Base-by-base conservation (phyloP, 1,140 invertebrate genomes). In the Anoplophora glabripennis region DNA sequence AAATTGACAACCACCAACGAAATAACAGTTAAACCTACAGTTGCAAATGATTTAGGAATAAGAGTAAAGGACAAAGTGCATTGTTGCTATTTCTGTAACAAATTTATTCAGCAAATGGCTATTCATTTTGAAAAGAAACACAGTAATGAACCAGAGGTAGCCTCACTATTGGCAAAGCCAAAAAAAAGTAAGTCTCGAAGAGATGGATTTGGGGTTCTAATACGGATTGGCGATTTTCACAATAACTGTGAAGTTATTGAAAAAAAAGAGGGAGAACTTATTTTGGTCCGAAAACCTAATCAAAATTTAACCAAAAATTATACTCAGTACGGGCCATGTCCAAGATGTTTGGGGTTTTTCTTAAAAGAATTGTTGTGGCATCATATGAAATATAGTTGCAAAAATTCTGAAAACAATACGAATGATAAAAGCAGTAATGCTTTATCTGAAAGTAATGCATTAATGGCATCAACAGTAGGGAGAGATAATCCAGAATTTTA, bases 241-340 rank as follows among this genome's bases (percentile, higher is more conserved):
- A 41, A 47, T 34, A 56, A 56, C 33, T 56, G 53, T 34, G 40
- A 56, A 14, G 42, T 46, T 10, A 40, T 28, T 52, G 18, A 53
- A 59, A 42, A 21, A 38, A 37, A n/a, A n/a, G n/a, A n/a, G n/a
- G 34, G 35, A 1, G 55, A 42, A 35, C 14, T 41, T 4, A 28
- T 33, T 12, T 14, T 49, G 54, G n/a, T 38, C 9, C 10, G 48
- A 3, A 52, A 34, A 15, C 42, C 42, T 11, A 40, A 33, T 12
- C 14, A 45, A 21, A 55, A 4, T 21, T 28, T 14, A n/a, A n/a
- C 5, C 37, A 21, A 14, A 10, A 14, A n/a, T 10, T 63, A 49
- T 51, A 17, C 14, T 3, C 10, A 59, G 11, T 53, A 59, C 44
- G 58, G 46, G 34, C 57, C 21, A 9, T 41, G 52, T 33, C 17